phyloP scores from a whole-genome alignment of 2,797 vertebrate species.

The Cyprinella venusta region DNA sequence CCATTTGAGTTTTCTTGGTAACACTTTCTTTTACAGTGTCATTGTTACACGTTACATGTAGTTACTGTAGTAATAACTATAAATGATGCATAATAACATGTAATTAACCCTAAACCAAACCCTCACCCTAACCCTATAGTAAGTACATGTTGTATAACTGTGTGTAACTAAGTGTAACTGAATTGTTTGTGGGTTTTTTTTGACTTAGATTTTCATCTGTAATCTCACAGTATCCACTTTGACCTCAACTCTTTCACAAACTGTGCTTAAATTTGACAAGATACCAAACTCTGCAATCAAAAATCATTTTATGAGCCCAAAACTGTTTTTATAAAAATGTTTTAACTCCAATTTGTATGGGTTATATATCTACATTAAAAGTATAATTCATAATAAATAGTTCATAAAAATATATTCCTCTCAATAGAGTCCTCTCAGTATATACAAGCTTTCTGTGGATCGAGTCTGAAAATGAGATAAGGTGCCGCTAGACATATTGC shows the following conservation, averaged over 20 bases:
- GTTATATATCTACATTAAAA: slow-evolving; percentile 14
- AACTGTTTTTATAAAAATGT: slow-evolving; percentile 6
- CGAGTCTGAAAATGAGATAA: background rate
- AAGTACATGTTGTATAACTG: no score
- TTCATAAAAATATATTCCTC: background rate
- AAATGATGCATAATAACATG: no score
- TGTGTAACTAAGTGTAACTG: no score
- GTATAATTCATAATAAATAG: background rate
- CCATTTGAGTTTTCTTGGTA: background rate
- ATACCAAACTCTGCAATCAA: slow-evolving; percentile 1
- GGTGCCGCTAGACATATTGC: background rate
- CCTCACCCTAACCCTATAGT: no score
- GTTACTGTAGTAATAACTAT: no score
- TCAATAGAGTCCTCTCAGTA: background rate
- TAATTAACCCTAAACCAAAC: no score
- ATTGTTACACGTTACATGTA: no score
- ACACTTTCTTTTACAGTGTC: no score
- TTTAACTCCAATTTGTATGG: background rate
- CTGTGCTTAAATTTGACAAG: slow-evolving; percentile 4
- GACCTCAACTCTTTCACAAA: slow-evolving; percentile 26
- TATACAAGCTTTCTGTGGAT: background rate
- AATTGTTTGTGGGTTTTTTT: background rate
- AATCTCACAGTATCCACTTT: background rate
- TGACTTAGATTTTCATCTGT: slow-evolving; percentile 8
- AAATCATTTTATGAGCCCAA: background rate